phyloP scores from a whole-genome alignment of 2,888 invertebrate genomes.

The Gryllus longicercus region DNA sequence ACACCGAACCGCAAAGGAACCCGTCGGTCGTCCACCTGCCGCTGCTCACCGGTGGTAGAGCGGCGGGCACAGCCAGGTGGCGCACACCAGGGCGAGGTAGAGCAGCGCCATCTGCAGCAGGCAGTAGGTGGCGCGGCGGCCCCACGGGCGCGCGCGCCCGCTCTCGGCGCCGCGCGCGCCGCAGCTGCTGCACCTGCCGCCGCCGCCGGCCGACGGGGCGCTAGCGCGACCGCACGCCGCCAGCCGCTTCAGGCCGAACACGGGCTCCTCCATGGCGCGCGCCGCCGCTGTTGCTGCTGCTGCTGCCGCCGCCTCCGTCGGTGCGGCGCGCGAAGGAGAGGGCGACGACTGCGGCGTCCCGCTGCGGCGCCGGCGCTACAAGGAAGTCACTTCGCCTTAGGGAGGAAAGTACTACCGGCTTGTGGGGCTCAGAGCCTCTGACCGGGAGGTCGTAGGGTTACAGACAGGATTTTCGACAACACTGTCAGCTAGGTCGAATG shows the following conservation, averaged over 20 bases:
- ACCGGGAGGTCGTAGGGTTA: too few relatives aligned
- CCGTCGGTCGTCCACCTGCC: not conserved
- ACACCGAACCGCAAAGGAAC: not conserved
- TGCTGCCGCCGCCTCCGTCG: not conserved
- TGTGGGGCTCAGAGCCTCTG: too few relatives aligned
- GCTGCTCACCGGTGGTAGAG: constrained; percentile 43
- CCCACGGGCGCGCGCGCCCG: constrained; percentile 33
- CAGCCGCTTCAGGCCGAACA: constrained; percentile 41
- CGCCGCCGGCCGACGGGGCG: not conserved
- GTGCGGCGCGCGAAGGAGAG: not conserved
- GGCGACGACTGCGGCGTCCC: not conserved
- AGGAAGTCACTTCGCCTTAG: too few relatives aligned
- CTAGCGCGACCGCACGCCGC: constrained; percentile 36
- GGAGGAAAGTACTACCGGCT: too few relatives aligned
- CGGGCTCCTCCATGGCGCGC: constrained; percentile 25
- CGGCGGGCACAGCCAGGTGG: constrained; percentile 43
- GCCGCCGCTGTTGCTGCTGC: not conserved
- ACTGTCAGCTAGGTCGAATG: too few relatives aligned
- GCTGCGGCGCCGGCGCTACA: too few relatives aligned
- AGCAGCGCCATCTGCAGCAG: constrained; percentile 43
- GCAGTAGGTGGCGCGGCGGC: constrained; percentile 40
- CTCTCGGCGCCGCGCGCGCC: constrained; percentile 26
- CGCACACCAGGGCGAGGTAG: constrained; percentile 42
- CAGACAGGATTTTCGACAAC: too few relatives aligned
- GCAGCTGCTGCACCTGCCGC: not conserved